Conservation (phyloP, 2,797 vertebrate species). For the Premnoplex brunnescens region DNA sequence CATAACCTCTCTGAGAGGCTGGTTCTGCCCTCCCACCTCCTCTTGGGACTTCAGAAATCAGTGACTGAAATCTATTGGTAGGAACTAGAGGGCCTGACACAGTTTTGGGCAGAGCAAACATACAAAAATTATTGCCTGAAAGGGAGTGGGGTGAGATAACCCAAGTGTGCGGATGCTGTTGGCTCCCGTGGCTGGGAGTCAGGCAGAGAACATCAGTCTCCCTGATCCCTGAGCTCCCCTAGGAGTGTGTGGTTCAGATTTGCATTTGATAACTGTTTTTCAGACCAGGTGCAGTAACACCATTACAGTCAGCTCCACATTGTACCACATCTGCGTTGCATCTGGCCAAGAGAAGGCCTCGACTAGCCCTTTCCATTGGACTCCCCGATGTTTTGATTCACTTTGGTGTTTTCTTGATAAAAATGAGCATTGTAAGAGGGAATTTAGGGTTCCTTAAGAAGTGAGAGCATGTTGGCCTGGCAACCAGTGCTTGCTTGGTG, state of each 20-base stretch:
- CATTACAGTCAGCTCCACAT: neutral
- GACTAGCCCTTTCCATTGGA: neutral
- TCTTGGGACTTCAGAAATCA: neutral
- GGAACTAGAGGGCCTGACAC: neutral
- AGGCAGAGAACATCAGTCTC: neutral
- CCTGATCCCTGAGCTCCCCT: neutral
- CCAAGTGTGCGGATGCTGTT: neutral
- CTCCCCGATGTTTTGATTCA: neutral
- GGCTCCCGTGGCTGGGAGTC: neutral
- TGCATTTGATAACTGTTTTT: rapidly evolving
- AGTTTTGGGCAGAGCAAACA: neutral
- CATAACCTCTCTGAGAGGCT: neutral
- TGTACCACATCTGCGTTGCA: rapidly evolving
- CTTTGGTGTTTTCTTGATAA: neutral
- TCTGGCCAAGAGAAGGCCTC: neutral
- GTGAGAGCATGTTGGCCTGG: conserved; percentile 22
- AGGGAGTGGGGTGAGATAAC: neutral
- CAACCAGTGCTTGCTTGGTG: neutral
- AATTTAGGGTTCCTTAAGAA: neutral
- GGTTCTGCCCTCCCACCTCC: neutral
- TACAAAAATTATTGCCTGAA: neutral
- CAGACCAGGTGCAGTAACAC: neutral
- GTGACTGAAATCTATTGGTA: neutral
- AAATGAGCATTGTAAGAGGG: neutral
- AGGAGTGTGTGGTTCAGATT: neutral